Evolutionary conservation across 2,113 vertebrate genomes (phyloP), one percentile per base, ranked within the genome.

Genomic region (Heteronetta atricapilla): DNA sequence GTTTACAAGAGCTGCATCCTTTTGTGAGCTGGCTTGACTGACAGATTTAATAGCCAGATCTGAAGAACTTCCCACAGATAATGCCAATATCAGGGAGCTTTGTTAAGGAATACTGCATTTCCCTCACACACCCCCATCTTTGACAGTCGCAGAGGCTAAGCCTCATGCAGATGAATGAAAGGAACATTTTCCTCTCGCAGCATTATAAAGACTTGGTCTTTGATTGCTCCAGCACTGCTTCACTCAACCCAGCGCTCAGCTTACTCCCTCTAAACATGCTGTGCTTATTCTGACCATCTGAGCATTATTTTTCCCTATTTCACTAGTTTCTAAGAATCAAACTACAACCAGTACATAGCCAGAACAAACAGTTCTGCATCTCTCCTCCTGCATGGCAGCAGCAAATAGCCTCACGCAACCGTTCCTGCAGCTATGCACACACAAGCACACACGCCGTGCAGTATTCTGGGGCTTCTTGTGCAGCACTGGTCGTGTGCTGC

Each of bases 41-140:
- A 78, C 87, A 89, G 78, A 34, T 52, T 81, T 46, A 92, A 89
- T 77, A 91, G 75, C 76, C 92, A 44, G 6, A 85, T 69, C 89
- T 85, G 19, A n/a, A 62, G 58, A 92, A 73, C 87, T 91, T 82
- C 81, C 84, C 81, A 75, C 77, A 77, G 80, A 85, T 87, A 92
- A 93, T 82, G 74, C 50, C 82, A 73, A 69, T 36, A 58, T 21
- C 82, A 28, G 6, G 88, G 44, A 33, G 36, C 23, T 62, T 42
- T 8, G 19, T 59, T 60, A n/a, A 67, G 34, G 21, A 82, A 58
- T 11, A 59, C 18, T 53, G 64, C 14, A 69, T 89, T 62, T 38
- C 42, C 33, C 16, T 14, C 11, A 50, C 22, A 50, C 22, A 50
- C 13, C 5, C 64, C 44, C n/a, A 18, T 29, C 58, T 36, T 42